Percentiles rank a stretch among this genome's conserved stretches.
Evolutionary conservation across 1,140 invertebrate species (phyloP).

Genomic region (Drosophila mayri): DNA sequence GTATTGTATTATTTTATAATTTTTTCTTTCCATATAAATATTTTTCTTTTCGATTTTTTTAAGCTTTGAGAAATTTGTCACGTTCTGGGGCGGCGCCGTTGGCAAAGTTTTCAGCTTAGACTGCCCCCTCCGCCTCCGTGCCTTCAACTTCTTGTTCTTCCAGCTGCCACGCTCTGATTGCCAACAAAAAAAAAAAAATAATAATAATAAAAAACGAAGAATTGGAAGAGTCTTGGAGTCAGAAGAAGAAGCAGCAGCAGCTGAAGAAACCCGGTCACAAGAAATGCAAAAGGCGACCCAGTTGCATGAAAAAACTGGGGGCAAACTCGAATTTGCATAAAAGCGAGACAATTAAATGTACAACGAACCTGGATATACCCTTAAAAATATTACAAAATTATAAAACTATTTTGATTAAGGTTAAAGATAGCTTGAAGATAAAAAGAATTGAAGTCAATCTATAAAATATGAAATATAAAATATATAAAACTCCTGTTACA

Average conservation of each 20-base stretch:
- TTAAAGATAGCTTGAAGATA: too few relatives aligned
- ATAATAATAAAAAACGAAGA: not conserved
- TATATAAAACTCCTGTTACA: not conserved
- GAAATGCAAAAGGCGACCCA: slow-evolving; percentile 44
- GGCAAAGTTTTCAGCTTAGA: slow-evolving; percentile 36
- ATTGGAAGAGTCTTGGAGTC: slow-evolving; percentile 18
- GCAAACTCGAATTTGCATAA: slow-evolving; percentile 32
- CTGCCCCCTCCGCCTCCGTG: not conserved
- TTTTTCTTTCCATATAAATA: not conserved
- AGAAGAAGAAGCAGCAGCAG: slow-evolving; percentile 24
- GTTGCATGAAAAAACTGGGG: slow-evolving; percentile 30
- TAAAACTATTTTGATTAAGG: too few relatives aligned
- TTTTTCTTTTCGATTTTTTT: slow-evolving; percentile 16
- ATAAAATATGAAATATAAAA: not conserved
- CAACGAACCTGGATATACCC: not conserved
- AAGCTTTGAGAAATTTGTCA: slow-evolving; percentile 75
- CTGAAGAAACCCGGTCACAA: slow-evolving; percentile 39
- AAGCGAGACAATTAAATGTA: not conserved
- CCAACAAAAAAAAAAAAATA: slow-evolving; percentile 25
- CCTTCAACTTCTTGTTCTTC: slow-evolving; percentile 11
- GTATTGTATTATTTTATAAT: not conserved
- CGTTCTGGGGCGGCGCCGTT: slow-evolving; percentile 61
- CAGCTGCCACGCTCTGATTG: slow-evolving; percentile 58
- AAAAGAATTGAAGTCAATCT: not conserved
- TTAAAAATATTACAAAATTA: not conserved